phyloP scores from a whole-genome alignment of 1,140 invertebrate genomes.

The Trachymyrmex cornetzi region DNA sequence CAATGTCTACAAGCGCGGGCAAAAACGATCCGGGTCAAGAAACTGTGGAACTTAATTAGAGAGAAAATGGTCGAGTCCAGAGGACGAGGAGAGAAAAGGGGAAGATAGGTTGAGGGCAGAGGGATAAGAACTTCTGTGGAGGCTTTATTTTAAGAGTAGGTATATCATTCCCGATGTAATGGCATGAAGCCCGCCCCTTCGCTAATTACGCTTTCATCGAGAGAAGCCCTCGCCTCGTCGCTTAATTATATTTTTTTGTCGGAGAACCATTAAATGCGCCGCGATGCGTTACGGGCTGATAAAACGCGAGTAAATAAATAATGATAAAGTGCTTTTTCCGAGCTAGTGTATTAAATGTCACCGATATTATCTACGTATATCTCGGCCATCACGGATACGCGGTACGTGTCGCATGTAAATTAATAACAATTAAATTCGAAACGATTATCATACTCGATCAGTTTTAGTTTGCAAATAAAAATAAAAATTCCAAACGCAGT shows the following conservation, averaged over 20 bases:
- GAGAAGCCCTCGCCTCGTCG: slow-evolving; percentile 7
- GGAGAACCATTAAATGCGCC: slow-evolving; percentile 38
- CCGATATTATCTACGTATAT: not conserved
- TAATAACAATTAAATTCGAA: not conserved
- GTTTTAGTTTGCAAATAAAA: not conserved
- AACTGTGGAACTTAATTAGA: slow-evolving; percentile 73
- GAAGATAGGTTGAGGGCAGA: not conserved
- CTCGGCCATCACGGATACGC: not conserved
- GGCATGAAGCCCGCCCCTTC: slow-evolving; percentile 17
- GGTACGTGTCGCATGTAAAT: not conserved
- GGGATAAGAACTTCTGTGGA: slow-evolving; percentile 63
- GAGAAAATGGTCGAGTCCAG: slow-evolving; percentile 62
- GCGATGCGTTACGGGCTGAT: slow-evolving; percentile 25
- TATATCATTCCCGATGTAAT: slow-evolving; percentile 59
- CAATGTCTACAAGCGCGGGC: slow-evolving; percentile 54
- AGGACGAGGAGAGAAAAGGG: not conserved
- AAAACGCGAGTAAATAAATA: slow-evolving; percentile 48
- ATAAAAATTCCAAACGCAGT: not conserved
- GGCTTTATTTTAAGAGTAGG: slow-evolving; percentile 59
- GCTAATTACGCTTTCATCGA: slow-evolving; percentile 63
- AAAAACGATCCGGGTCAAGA: slow-evolving; percentile 70
- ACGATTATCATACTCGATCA: not conserved
- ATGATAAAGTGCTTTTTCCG: slow-evolving; percentile 31
- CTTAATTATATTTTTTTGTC: slow-evolving; percentile 61
- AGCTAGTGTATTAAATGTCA: not conserved